These are phyloP conservation scores for Caradrina kadenii DNA, from an alignment of 2,888 invertebrate species.

Conservation along the genomic window DNA sequence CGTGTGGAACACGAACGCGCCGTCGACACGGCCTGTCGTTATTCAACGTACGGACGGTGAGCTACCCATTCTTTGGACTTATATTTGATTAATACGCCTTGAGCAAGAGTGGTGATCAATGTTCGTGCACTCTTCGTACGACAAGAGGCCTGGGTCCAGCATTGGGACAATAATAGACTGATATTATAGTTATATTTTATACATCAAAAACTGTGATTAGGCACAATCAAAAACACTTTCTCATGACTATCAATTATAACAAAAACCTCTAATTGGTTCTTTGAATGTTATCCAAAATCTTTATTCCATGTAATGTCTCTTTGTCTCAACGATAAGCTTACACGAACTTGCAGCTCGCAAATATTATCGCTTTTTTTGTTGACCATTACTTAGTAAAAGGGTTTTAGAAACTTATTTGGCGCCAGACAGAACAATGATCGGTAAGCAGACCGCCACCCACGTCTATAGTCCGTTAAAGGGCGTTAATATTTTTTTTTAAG, in stretches of 20 bases:
- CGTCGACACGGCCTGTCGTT: too few relatives aligned
- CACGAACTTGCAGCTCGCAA: slow-evolving; percentile 12
- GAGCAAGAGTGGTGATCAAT: too few relatives aligned
- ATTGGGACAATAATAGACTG: too few relatives aligned
- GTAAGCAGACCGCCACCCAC: too few relatives aligned
- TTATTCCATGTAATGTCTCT: slow-evolving; percentile 30
- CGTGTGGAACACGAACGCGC: too few relatives aligned
- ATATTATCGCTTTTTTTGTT: slow-evolving; percentile 16
- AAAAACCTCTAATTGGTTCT: slow-evolving; percentile 21
- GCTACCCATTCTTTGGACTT: too few relatives aligned
- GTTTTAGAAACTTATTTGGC: slow-evolving; percentile 21
- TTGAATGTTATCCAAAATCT: slow-evolving; percentile 40
- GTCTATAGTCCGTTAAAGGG: background rate
- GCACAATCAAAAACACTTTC: slow-evolving; percentile 3
- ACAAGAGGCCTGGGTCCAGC: too few relatives aligned
- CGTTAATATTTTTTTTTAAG: background rate
- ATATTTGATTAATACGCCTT: too few relatives aligned
- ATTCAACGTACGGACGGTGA: too few relatives aligned
- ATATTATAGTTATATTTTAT: too few relatives aligned
- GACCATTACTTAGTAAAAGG: slow-evolving; percentile 22
- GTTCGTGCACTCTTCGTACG: too few relatives aligned
- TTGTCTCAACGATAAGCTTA: slow-evolving; percentile 7
- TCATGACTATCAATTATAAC: background rate
- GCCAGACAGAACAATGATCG: slow-evolving; percentile 27
- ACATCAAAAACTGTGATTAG: background rate